phyloP scores from a whole-genome alignment of 2,888 invertebrate genomes.

The Trachelus stipa region DNA sequence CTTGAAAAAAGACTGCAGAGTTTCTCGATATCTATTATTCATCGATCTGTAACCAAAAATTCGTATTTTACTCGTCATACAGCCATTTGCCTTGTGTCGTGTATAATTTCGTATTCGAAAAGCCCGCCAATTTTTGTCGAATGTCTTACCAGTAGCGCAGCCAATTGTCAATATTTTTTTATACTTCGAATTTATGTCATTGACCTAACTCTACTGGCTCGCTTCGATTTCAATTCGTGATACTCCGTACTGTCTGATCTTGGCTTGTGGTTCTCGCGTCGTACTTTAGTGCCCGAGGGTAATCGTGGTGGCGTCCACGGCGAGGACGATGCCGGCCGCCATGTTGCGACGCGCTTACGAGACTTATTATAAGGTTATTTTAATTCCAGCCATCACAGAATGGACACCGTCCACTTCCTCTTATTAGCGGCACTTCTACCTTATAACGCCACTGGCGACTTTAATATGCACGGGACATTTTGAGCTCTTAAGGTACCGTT shows the following conservation, averaged over 20 bases:
- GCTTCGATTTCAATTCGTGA: not conserved
- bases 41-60: not conserved
- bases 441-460: not conserved
- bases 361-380: conserved; percentile 45
- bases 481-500: not conserved
- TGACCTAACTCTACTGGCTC: not conserved
- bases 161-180: not conserved
- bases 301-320: not conserved
- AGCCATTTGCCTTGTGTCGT: no score
- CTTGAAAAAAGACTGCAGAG: not conserved
- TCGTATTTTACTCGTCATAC: not conserved
- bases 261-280: not conserved
- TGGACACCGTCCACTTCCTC: conserved; percentile 44
- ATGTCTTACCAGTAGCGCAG: not conserved
- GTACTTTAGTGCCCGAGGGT: not conserved
- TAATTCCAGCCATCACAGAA: conserved; percentile 41
- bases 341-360: not conserved
- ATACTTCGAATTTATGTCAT: not conserved
- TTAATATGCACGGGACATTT: not conserved
- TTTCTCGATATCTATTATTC: not conserved
- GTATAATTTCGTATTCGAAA: not conserved
- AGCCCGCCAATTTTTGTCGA: not conserved
- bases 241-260: not conserved
- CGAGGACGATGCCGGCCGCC: not conserved
- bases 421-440: conserved; percentile 15